Base-by-base conservation (phyloP, 1,140 invertebrate genomes). In the Drosophila varians region DNA sequence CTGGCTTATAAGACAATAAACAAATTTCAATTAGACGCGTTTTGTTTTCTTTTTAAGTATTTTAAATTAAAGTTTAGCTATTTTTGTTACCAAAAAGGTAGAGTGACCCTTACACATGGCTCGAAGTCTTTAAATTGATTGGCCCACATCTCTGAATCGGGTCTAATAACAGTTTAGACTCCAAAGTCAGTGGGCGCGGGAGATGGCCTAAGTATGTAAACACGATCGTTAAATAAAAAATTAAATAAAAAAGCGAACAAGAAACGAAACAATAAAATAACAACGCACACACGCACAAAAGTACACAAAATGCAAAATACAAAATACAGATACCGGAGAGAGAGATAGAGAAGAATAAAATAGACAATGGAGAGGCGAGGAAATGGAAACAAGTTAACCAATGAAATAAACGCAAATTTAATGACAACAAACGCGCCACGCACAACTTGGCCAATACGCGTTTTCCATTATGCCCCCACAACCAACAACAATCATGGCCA, bases 341-440 rank as follows among this genome's bases (percentile, higher is more conserved):
- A 46, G 46, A 57, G 40, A 62, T 46, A 69, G 74, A 58, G 9
- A 40, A 8, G 55, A 14, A 55, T 74, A 52, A 86, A 76, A 80
- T 61, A 65, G 57, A 75, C 64, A 66, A 60, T 42, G 9, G 57
- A 38, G 28, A 40, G 36, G 38, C 45, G 57, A 43, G 38, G 54
- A 61, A 64, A 66, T 55, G 72, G 66, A 84, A 80, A 82, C 72
- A 69, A 87, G 80, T 86, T 87, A 88, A 82, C 82, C 82, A 87
- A 87, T 87, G 82, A 87, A 87, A 87, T 75, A 77, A 87, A 87
- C 77, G 77, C 82, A 87, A 88, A 87, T 87, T 87, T 83, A 87
- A 88, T 87, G 83, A 87, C 83, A 88, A 82, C 64, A 77, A 88
- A 49, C 69, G 73, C 76, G 74, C 76, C 70, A 61, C 64, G 51